Evolutionary conservation across 2,797 vertebrate species (phyloP), one percentile per base, ranked within the genome.

Genomic region (Cirrhinus mrigala): DNA sequence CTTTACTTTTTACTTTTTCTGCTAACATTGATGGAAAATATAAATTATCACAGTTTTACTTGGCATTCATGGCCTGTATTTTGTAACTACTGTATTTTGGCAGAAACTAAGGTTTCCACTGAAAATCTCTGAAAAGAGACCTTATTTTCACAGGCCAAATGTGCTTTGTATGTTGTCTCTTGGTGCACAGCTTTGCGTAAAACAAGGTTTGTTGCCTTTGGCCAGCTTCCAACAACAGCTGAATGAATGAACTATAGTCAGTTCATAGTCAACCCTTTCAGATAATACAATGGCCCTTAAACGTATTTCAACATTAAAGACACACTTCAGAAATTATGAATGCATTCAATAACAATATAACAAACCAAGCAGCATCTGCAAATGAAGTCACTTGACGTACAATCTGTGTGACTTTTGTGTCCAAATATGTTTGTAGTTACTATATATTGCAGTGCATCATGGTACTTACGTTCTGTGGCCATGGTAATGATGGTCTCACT

Each of bases 401-500:
- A 81, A 58, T 77, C 18, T 40, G n/a, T 14, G 29, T 73, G 22
- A 56, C 18, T 16, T 24, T 24, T 37, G 12, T 37, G 29, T 15
- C 74, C 0, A 1, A 15, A 40, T 24, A 11, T 3, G 2, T 46
- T 44, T 56, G 15, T 10, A 7, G 1, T 3, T 10, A 44, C 14
- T 33, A 4, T 40, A 50, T 73, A 37, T 62, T 29, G 27, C 40
- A 56, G 37, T 69, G 50, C 48, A 33, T 24, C 12, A 2, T 60
- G 24, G 82, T 94, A 95, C 97, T 96, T 94, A 97, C 97, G 92
- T 90, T 97, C 95, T 0, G 95, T 96, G 89, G 96, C 95, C 96
- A 97, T 97, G 58, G 95, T 95, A 89, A 97, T 97, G 93, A 97
- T 95, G 46, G 96, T 97, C 92, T 97, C 97, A 1, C 96, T 97